Evolutionary conservation across 2,113 vertebrate species (phyloP).

Genomic region (Haliaeetus leucogaster): DNA sequence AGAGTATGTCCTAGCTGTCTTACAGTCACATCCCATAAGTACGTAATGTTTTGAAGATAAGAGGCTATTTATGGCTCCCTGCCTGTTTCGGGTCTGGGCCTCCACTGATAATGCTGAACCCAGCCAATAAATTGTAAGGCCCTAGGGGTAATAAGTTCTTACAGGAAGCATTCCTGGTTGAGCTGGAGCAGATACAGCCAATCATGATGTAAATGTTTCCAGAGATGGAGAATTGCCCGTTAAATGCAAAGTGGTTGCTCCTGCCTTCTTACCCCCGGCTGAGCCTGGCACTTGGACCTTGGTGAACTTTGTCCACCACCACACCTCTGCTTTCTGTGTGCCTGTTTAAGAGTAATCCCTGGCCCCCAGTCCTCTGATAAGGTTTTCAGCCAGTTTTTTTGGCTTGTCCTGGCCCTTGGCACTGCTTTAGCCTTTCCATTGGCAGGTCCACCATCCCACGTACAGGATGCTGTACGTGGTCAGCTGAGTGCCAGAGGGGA

Average conservation of each 20-base stretch:
- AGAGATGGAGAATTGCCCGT: background rate
- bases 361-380: background rate
- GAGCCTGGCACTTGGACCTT: background rate
- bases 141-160: conserved; percentile 7
- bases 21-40: background rate
- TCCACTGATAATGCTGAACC: background rate
- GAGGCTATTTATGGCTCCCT: background rate
- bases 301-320: background rate
- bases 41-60: background rate
- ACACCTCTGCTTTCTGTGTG: background rate
- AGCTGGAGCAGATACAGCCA: conserved; percentile 25
- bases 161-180: conserved; percentile 25
- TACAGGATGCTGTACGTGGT: background rate
- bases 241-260: background rate
- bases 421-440: background rate
- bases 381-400: background rate
- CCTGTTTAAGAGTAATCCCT: background rate
- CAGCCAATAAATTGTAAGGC: background rate
- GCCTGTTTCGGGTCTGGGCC: background rate
- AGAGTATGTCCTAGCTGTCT: background rate
- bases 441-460: background rate
- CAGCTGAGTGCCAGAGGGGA: background rate
- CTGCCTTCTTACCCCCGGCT: background rate
- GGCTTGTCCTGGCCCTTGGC: background rate
- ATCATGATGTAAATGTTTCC: background rate